A percentile compares a stretch with the other conserved stretches of the same genome.
Conservation (phyloP, 2,797 vertebrate genomes). For the Thripadectes ignobilis region DNA sequence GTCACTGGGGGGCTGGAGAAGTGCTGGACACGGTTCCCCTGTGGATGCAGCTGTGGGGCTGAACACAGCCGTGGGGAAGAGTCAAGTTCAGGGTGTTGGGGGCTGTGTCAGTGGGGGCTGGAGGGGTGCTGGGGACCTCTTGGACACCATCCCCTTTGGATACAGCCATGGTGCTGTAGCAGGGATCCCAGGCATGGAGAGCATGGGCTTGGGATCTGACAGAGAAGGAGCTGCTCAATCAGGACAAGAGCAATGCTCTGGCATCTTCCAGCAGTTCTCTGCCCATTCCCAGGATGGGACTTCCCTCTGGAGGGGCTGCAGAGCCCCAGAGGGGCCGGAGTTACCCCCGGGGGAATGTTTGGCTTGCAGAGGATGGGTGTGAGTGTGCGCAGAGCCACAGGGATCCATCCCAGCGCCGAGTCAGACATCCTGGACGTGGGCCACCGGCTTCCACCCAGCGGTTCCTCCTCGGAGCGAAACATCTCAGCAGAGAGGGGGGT, state of each 20-base stretch:
- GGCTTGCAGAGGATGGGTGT: rapidly evolving
- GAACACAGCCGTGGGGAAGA: too few relatives aligned
- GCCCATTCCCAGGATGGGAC: background rate
- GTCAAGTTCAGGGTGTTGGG: background rate
- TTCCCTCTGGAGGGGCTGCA: background rate
- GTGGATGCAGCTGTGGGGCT: background rate
- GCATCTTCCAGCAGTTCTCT: background rate
- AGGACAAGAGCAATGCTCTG: background rate
- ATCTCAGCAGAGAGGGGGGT: background rate
- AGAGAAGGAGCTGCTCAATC: too few relatives aligned
- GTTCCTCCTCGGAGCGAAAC: background rate
- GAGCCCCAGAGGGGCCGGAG: rapidly evolving
- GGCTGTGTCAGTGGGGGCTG: background rate
- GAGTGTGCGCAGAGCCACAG: background rate
- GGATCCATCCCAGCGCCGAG: background rate
- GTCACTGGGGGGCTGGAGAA: background rate
- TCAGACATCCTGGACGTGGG: background rate
- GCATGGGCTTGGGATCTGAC: background rate
- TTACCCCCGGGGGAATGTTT: background rate
- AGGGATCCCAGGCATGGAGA: background rate
- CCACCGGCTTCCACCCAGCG: conserved; percentile 23
- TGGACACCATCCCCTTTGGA: background rate
- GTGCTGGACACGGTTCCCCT: background rate
- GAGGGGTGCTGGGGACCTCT: background rate
- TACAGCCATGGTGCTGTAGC: background rate